These are phyloP conservation scores for Onychomys torridus DNA, from an alignment of 2,797 vertebrate genomes.

Conservation along the genomic window DNA sequence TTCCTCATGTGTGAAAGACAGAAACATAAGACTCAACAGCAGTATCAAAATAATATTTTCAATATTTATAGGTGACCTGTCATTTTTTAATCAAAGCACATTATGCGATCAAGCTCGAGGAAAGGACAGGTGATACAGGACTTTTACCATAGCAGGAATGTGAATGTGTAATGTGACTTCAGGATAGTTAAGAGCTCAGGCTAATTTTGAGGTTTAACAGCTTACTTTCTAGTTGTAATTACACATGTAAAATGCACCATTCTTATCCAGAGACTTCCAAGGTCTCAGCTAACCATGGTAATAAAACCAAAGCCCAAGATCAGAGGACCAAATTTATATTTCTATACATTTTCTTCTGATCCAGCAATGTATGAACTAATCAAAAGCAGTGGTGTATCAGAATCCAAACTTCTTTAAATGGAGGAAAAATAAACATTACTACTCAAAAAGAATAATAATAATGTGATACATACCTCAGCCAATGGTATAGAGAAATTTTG, in stretches of 20 bases:
- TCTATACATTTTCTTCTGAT: not conserved
- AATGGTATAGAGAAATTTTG: not conserved
- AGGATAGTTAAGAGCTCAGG: not conserved
- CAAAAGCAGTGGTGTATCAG: not conserved
- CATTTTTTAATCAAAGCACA: not conserved
- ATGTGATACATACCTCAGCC: not conserved
- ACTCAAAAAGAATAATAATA: not conserved
- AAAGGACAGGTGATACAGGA: not conserved
- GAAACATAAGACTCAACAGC: not conserved
- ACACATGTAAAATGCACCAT: not conserved
- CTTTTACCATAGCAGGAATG: not conserved
- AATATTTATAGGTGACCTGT: not conserved
- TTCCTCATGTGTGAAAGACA: not conserved
- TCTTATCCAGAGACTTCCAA: not conserved
- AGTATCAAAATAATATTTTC: not conserved
- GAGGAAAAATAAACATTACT: not conserved
- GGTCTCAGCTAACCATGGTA: not conserved
- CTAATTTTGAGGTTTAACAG: not conserved
- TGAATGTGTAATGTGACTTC: not conserved
- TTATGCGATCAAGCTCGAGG: not conserved
- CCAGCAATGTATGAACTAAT: not conserved
- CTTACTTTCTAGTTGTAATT: not conserved
- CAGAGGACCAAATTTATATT: not conserved
- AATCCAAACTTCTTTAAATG: not conserved
- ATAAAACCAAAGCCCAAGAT: not conserved